Base-by-base conservation (phyloP, 2,888 invertebrate species). In the Dryomyza anilis region DNA sequence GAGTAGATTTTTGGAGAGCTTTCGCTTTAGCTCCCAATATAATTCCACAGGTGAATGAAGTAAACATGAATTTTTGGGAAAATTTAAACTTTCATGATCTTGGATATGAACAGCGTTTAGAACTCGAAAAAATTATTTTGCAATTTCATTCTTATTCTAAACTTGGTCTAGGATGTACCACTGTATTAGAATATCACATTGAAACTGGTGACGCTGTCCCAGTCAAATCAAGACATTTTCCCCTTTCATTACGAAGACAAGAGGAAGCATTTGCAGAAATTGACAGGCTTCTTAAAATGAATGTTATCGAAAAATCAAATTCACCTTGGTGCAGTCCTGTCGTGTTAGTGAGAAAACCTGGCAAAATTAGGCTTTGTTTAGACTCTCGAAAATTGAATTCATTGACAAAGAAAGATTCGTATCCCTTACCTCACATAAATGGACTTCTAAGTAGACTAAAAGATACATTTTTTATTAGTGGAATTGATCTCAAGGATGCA, bases 251-350 rank as follows among this genome's bases (percentile, higher is more conserved):
- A 16, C n/a, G 33, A 33, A 12, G 6, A 6, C 7, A 33, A 33
- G 6, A 33, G 33, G 53, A 53, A 53, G 30, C 16, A 7, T 53
- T 30, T 29, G 12, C 27, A 29, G 53, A 27, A 30, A 4, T 53
- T 27, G 30, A 33, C 12, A 33, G 33, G 33, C 12, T 33, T 33
- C 12, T 8, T 8, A 12, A 33, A 33, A 33, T 33, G 33, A 12
- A n/a, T 5, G 45, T 45, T 5, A 45, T 45, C 7, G 45, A 16
- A 45, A n/a, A 45, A n/a, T 45, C 16, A 33, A 33, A 61, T 68
- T 0, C 68, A 68, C n/a, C 66, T 64, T 12, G 66, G 66, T 36
- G 64, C 64, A n/a, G n/a, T n/a, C n/a, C n/a, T n/a, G n/a, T n/a
- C n/a, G n/a, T n/a, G n/a, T n/a, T n/a, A n/a, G n/a, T n/a, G n/a